Base-by-base conservation (phyloP, 1,140 invertebrate genomes). In the Dendroctonus ponderosae region DNA sequence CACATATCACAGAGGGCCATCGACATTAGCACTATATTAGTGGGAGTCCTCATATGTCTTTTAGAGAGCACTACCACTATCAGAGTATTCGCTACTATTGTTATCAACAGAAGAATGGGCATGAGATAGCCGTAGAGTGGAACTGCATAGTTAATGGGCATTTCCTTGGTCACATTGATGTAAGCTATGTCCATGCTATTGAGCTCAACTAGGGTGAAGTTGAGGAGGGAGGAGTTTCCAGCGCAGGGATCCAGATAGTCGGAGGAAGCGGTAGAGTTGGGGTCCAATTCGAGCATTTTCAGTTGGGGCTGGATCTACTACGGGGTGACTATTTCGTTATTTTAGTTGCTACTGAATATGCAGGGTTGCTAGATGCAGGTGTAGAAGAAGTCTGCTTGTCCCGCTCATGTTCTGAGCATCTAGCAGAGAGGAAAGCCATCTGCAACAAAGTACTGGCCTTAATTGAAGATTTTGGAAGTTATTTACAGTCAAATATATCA, bases 1-100 rank as follows among this genome's bases (percentile, higher is more conserved):
- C 96, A 87, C 86, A 96, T 90, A 80, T 97, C 94, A 66, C 91
- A 92, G 0, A 97, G 83, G 0, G 95, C 94, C 93, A 97, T 97
- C 5, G 90, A 84, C 85, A 87, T 86, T 3, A 88, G 79, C 3
- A 98, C 94, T 51, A 89, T 87, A 79, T 98, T 98, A 6, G 94
- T 97, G 0, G 95, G 93, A 2, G 94, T 89, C 38, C 87, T 78
- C 87, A 89, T 89, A 71, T 88, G 87, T 41, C 86, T 80, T 67
- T 87, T 86, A 58, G 85, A 87, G n/a, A 89, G 77, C 0, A 90
- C 88, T 12, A 90, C 90, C 3, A 94, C 87, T 61, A 97, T 93
- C 4, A 96, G 81, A 0, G 91, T 92, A 80, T 97, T 97, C 37
- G 92, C 91, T 3, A 94, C 85, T n/a, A 94, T 88, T 0, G 94